Conservation (phyloP, 92 coral and sea anemone species). For the Phenganax stokvisi region DNA sequence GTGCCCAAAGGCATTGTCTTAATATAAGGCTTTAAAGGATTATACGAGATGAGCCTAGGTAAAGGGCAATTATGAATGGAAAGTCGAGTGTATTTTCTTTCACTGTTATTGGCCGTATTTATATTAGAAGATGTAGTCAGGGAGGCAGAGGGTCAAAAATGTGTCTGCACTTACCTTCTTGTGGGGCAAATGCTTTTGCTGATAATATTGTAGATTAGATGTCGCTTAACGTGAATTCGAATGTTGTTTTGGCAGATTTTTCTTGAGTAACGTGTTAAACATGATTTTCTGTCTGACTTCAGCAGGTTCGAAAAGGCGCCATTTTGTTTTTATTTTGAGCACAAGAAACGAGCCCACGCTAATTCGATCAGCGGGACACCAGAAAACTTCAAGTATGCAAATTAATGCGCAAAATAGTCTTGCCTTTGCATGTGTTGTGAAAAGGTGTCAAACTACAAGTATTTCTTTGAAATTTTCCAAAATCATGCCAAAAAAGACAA, state of each 20-base stretch:
- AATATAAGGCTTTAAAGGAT: constrained; percentile 20
- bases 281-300: not conserved
- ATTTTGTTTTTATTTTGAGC: not conserved
- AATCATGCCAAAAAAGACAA: not conserved
- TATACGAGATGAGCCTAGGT: constrained; percentile 17
- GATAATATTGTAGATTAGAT: not conserved
- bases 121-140: not conserved
- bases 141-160: not conserved
- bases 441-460: not conserved
- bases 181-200: not conserved
- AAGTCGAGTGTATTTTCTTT: not conserved
- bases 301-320: not conserved
- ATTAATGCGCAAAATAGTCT: too few species aligned
- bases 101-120: not conserved
- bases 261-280: not conserved
- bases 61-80: constrained; percentile 29
- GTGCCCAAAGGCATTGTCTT: constrained; percentile 7
- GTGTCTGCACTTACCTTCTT: not conserved
- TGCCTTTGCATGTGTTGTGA: not conserved
- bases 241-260: not conserved
- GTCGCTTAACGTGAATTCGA: not conserved
- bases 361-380: too few species aligned
- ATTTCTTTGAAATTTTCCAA: not conserved
- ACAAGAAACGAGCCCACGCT: not conserved
- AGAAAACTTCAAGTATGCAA: too few species aligned